These are phyloP conservation scores for Sorex araneus DNA, from an alignment of 2,113 vertebrate species.

Conservation along the genomic window DNA sequence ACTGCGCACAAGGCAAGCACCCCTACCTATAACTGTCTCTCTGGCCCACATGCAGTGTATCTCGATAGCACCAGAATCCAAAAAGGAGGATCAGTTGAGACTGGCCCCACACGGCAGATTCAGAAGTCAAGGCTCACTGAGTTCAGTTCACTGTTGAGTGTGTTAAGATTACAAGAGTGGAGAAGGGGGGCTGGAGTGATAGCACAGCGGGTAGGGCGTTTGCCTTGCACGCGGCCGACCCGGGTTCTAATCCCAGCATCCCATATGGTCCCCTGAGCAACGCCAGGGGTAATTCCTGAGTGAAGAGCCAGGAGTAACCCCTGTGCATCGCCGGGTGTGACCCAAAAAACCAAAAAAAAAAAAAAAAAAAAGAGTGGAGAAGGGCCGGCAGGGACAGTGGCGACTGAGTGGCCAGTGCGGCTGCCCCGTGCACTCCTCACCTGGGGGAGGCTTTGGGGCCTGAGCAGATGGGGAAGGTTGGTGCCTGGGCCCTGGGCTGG, in stretches of 20 bases:
- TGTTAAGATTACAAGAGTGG: no score
- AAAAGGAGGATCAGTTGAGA: not conserved
- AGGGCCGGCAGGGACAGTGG: not conserved
- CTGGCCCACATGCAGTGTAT: not conserved
- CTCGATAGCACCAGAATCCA: not conserved
- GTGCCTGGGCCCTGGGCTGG: not conserved
- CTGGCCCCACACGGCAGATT: not conserved
- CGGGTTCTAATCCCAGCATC: no score
- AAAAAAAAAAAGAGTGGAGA: not conserved
- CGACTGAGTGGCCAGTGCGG: not conserved
- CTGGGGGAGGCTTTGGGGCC: not conserved
- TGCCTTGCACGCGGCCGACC: no score
- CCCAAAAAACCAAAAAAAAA: no score
- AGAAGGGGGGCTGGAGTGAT: no score
- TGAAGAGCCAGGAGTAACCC: no score
- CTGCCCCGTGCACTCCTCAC: not conserved
- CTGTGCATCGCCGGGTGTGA: no score
- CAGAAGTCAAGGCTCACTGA: not conserved
- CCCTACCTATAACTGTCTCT: not conserved
- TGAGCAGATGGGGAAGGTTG: not conserved
- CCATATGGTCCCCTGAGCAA: no score
- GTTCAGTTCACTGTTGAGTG: not conserved
- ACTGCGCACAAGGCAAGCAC: no score
- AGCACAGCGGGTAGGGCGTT: no score
- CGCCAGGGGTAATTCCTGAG: no score